Base-by-base conservation (phyloP, 2,888 invertebrate species). In the Merodon equestris region DNA sequence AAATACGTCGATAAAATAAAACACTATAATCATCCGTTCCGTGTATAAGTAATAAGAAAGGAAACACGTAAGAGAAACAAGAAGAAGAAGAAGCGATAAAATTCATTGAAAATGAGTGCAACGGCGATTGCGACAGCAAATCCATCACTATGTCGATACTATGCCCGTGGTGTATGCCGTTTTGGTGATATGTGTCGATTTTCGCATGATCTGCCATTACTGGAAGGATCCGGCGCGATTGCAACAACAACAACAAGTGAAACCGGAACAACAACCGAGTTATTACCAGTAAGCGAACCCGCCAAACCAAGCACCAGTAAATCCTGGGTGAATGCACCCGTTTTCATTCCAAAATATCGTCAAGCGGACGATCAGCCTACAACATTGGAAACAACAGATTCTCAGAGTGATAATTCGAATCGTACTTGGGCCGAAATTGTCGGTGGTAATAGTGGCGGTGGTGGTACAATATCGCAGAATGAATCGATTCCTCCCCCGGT, bases 101-200 rank as follows among this genome's bases (percentile, higher is more conserved):
- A 63, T 13, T 48, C 27, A 27, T 63, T 61, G 12, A 83, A 83
- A 82, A 85, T 85, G 85, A 85, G 86, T 85, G 85, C 86, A 83
- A 83, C 75, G 73, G 84, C 83, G 81, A 77, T 82, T 70, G 81
- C 83, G 58, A 12, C 44, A 9, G 44, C 74, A 58, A 86, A 84
- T 83, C 83, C 85, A 76, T 76, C 84, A 34, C 81, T 87, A 51
- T 88, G 88, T 81, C 87, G 87, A 40, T 89, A 84, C 74, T 88
- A 85, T 77, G 71, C 85, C 67, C 85, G 86, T 34, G 88, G 88
- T 17, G 85, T 86, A 36, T 88, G 88, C 50, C 88, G 88, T 50
- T 89, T 87, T 47, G 88, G 89, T 12, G 84, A 85, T 38, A 82
- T 86, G 70, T 88, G 88, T 51, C 85, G 88, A 13, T 88, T 87